Percentiles rank a stretch among this genome's conserved stretches.
phyloP scores from a whole-genome alignment of 2,888 invertebrate genomes.

The Geophilus truncorum region DNA sequence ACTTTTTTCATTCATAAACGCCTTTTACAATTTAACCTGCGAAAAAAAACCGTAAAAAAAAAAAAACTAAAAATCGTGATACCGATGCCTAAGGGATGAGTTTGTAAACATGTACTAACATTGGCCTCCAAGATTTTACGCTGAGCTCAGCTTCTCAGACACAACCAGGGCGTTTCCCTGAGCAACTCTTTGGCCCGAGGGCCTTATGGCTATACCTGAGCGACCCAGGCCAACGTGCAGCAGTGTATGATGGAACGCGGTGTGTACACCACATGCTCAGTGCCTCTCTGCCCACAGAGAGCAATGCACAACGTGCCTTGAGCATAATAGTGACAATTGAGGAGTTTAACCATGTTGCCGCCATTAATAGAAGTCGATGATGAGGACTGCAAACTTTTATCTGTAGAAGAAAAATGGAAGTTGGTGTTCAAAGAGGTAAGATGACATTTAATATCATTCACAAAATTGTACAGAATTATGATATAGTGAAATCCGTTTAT shows the following conservation, averaged over 20 bases:
- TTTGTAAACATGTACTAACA: not conserved
- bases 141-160: not conserved
- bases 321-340: no score
- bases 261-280: not conserved
- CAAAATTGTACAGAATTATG: no score
- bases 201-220: not conserved
- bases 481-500: no score
- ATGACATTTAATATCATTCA: not conserved
- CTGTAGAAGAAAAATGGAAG: conserved; percentile 38
- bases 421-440: conserved; percentile 37
- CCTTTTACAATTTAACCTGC: no score
- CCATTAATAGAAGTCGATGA: conserved; percentile 33
- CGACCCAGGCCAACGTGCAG: conserved; percentile 14
- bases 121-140: not conserved
- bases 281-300: not conserved
- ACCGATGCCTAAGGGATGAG: not conserved
- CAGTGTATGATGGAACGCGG: not conserved
- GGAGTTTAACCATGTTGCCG: conserved; percentile 28
- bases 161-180: not conserved
- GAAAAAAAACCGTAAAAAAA: not conserved
- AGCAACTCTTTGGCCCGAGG: not conserved
- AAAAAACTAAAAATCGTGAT: not conserved
- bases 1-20: no score
- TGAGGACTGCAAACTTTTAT: conserved; percentile 33
- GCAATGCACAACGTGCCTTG: not conserved